A percentile compares a stretch with the other conserved stretches of the same genome.
These are phyloP conservation scores for Todiramphus chloris DNA, from an alignment of 2,113 vertebrate genomes.

Conservation along the genomic window DNA sequence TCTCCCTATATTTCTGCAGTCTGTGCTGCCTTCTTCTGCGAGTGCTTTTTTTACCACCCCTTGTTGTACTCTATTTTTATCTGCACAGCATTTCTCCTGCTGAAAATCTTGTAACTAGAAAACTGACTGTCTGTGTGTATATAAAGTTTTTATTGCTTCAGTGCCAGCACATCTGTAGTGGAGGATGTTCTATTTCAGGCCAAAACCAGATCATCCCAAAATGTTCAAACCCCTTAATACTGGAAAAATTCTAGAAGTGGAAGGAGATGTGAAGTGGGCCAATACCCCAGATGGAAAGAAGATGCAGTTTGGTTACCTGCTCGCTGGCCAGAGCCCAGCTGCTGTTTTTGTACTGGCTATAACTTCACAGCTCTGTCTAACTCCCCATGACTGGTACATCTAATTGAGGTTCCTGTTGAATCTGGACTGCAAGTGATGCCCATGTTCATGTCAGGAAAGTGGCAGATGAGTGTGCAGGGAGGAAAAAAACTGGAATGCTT, in stretches of 20 bases:
- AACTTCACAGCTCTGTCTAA: neutral
- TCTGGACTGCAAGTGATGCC: neutral
- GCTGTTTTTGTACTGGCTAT: neutral
- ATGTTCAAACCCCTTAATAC: neutral
- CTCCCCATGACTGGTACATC: neutral
- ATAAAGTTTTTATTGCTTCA: neutral
- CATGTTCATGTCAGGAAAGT: neutral
- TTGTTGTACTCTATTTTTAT: neutral
- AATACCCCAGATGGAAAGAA: neutral
- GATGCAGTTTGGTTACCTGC: neutral
- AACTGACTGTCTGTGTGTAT: neutral
- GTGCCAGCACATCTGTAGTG: neutral
- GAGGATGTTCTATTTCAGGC: neutral
- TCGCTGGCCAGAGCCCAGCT: neutral
- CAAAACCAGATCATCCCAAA: neutral
- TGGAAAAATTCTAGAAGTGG: neutral
- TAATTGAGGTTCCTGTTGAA: neutral
- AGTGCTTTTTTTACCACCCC: neutral
- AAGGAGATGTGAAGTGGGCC: neutral
- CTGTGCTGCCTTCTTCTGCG: neutral
- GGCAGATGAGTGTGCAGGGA: neutral
- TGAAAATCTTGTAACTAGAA: neutral
- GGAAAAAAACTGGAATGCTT: neutral
- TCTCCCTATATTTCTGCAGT: neutral
- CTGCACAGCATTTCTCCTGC: neutral